Evolutionary conservation across 1,140 invertebrate species (phyloP).

Genomic region (Panonychus citri): DNA sequence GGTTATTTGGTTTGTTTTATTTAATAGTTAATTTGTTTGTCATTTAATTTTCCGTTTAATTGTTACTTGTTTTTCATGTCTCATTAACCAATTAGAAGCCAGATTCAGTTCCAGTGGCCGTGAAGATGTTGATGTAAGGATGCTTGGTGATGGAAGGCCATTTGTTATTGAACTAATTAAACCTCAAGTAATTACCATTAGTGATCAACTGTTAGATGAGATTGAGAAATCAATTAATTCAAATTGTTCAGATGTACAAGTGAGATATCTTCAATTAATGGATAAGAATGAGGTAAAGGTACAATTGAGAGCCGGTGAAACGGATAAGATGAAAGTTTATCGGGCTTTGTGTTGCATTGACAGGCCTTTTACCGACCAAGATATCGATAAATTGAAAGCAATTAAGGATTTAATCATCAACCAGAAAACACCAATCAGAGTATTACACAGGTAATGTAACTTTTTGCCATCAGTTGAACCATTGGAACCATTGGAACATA

Average conservation of each 20-base stretch:
- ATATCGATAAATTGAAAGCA: slow-evolving; percentile 26
- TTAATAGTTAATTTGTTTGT: too few species aligned
- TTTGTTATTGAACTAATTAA: slow-evolving; percentile 60
- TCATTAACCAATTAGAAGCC: too few species aligned
- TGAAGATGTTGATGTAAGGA: slow-evolving; percentile 72
- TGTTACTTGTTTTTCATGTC: too few species aligned
- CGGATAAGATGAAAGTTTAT: slow-evolving; percentile 60
- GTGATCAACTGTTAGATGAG: slow-evolving; percentile 9
- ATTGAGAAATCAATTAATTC: slow-evolving; percentile 13
- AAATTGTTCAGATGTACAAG: slow-evolving; percentile 27
- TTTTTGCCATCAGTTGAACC: too few species aligned
- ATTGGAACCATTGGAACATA: too few species aligned
- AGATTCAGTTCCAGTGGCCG: slow-evolving; percentile 69
- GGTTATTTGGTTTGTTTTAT: too few species aligned
- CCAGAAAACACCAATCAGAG: slow-evolving; percentile 33
- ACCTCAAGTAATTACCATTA: slow-evolving; percentile 29
- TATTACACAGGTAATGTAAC: slow-evolving; percentile 40
- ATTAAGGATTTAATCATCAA: slow-evolving; percentile 14
- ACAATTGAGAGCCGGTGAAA: slow-evolving; percentile 60
- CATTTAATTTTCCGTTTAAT: too few species aligned
- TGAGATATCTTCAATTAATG: slow-evolving; percentile 39
- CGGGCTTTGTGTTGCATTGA: slow-evolving; percentile 43
- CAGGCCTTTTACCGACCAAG: slow-evolving; percentile 21
- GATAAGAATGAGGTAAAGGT: slow-evolving; percentile 26
- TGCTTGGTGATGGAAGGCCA: slow-evolving; percentile 38